Evolutionary conservation across 1,140 invertebrate genomes (phyloP).

Genomic region (Zaprionus ornatus): DNA sequence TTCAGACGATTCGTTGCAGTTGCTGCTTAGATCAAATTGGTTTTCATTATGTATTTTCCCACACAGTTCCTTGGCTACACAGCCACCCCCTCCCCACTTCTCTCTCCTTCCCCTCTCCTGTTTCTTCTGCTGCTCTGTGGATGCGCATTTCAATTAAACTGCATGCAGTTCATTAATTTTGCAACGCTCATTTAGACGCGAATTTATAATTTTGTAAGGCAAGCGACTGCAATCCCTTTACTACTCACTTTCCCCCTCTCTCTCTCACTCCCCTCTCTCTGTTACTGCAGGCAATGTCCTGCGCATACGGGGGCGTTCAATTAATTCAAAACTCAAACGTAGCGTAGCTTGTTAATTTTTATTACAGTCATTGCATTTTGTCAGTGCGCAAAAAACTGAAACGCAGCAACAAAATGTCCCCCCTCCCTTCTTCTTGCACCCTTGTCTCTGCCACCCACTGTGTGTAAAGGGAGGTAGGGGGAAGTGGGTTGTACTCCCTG

Average conservation of each 20-base stretch:
- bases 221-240: slow-evolving; percentile 23
- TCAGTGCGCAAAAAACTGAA: slow-evolving; percentile 53
- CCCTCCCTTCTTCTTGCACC: too few relatives aligned
- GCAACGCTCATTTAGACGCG: slow-evolving; percentile 80
- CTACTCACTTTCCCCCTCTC: not conserved
- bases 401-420: not conserved
- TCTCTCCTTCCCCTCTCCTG: not conserved
- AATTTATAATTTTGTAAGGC: slow-evolving; percentile 77
- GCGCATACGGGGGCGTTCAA: slow-evolving; percentile 76
- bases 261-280: not conserved
- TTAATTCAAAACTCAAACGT: slow-evolving; percentile 84
- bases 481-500: slow-evolving; percentile 22
- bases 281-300: slow-evolving; percentile 39
- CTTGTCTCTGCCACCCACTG: not conserved
- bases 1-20: slow-evolving; percentile 11
- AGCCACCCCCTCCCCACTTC: not conserved
- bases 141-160: slow-evolving; percentile 81
- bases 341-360: slow-evolving; percentile 84
- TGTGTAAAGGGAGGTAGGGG: not conserved
- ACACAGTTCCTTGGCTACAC: not conserved
- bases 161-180: slow-evolving; percentile 82
- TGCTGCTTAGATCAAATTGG: slow-evolving; percentile 42
- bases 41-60: slow-evolving; percentile 47
- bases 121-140: slow-evolving; percentile 14
- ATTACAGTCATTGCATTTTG: slow-evolving; percentile 80